Evolutionary conservation across 2,797 vertebrate species (phyloP), one percentile per base, ranked within the genome.

Genomic region (Hypotaenidia okinawae): DNA sequence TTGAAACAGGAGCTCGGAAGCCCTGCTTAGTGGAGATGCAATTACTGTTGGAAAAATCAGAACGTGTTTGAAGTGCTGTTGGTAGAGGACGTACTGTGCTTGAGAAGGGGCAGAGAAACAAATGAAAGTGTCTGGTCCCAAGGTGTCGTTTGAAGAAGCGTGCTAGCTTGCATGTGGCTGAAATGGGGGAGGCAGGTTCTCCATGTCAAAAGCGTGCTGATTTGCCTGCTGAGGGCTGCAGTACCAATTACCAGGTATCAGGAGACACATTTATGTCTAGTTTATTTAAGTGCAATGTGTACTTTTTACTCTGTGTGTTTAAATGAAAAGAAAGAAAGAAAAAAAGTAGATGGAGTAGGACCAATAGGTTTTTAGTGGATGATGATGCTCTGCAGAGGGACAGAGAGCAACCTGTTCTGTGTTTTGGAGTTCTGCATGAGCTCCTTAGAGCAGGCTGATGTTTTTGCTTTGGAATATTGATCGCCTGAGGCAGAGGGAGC

Each of bases 151-250:
- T 16, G 78, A 77, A 69, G 82, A 22, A 5, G 22, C 25, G 2
- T 41, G 22, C 41, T 66, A 6, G 5, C 24, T 68, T 1, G 3
- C 25, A 0, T 35, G 64, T 10, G 66, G 66, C 16, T 52, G 63
- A 7, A 41, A 28, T 35, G 70, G 39, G 61, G 75, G 73, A 64
- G 84, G 81, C 75, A 52, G 67, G 51, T n/a, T 82, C 49, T 69
- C 22, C 18, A 2, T 15, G 0, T 10, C 19, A 49, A 39, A 37
- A 8, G 27, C 9, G 72, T 1, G 1, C 17, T 2, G 5, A 1
- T 27, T 11, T 81, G 43, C 58, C 55, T 30, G 37, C 66, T 0
- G 5, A n/a, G 72, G 66, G 9, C 81, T 73, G 72, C 75, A 27
- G 81, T 10, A 2, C 37, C 68, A 19, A 0, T 19, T 47, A 13